Evolutionary conservation across 2,888 invertebrate genomes (phyloP).

Genomic region (Reticulitermes lucifugus): DNA sequence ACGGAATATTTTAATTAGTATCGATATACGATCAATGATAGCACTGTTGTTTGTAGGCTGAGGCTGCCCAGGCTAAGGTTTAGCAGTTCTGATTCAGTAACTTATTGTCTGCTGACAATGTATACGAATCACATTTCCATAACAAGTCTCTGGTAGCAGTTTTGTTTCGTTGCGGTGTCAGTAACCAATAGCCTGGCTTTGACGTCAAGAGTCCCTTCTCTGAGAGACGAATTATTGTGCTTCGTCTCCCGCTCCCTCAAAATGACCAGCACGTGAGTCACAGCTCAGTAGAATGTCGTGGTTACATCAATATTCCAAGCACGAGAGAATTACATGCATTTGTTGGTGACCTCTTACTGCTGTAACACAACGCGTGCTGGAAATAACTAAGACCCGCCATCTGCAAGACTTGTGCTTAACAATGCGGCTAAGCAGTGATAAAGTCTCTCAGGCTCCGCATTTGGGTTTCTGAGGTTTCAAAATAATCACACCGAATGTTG

Average conservation of each 20-base stretch:
- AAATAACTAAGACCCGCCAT: not conserved
- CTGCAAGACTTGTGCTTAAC: not conserved
- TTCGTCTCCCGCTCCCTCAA: not conserved
- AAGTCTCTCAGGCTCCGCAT: not conserved
- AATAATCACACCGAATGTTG: too few species aligned
- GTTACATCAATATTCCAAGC: slow-evolving; percentile 12
- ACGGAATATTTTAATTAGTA: too few species aligned
- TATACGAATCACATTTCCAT: not conserved
- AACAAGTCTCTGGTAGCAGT: not conserved
- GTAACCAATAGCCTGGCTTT: not conserved
- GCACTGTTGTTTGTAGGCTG: too few species aligned
- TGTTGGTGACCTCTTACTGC: not conserved
- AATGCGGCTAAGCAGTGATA: not conserved
- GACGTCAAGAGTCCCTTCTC: not conserved
- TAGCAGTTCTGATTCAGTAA: too few species aligned
- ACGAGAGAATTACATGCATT: slow-evolving; percentile 35
- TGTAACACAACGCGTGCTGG: too few species aligned
- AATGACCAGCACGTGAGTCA: slow-evolving; percentile 20
- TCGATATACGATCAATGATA: too few species aligned
- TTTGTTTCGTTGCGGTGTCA: not conserved
- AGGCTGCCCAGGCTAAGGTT: too few species aligned
- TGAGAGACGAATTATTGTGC: not conserved
- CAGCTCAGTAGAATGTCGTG: not conserved
- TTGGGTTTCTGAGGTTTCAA: too few species aligned
- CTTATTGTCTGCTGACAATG: too few species aligned